Conservation (phyloP, 2,888 invertebrate species). For the Escarpia spicata region DNA sequence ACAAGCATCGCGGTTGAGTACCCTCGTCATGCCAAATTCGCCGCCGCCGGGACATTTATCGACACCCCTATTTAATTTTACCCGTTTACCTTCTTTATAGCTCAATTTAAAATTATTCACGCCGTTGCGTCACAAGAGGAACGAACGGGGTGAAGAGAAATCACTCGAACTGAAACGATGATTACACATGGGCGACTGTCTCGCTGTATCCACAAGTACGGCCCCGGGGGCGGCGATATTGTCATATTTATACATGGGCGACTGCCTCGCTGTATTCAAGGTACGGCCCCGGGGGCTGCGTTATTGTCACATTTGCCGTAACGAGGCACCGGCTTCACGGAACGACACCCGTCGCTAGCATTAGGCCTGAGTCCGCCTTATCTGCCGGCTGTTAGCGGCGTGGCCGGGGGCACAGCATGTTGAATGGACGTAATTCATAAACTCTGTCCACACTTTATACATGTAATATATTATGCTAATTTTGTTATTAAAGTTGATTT, state of each 20-base stretch:
- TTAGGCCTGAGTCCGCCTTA: neutral
- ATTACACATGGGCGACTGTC: neutral
- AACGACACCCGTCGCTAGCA: neutral
- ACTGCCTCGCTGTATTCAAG: neutral
- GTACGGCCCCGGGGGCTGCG: neutral
- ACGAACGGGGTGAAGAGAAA: neutral
- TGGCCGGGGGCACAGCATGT: no score
- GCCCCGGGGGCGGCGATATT: neutral
- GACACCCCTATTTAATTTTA: neutral
- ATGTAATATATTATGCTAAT: no score
- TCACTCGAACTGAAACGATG: conserved; percentile 1
- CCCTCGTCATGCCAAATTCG: neutral
- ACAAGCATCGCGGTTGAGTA: no score
- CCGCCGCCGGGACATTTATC: neutral
- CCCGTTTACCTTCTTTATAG: conserved; percentile 7
- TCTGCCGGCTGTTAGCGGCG: no score
- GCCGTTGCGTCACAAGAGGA: neutral
- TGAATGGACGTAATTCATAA: no score
- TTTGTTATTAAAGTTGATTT: no score
- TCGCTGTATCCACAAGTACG: neutral
- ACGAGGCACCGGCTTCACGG: neutral
- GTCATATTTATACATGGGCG: neutral
- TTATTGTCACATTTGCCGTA: neutral
- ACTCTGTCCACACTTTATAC: no score
- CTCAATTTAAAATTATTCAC: conserved; percentile 8